Percentiles rank a stretch among this genome's conserved stretches.
These are phyloP conservation scores for Phymorhynchus buccinoides DNA, from an alignment of 1,140 invertebrate genomes.

Conservation along the genomic window DNA sequence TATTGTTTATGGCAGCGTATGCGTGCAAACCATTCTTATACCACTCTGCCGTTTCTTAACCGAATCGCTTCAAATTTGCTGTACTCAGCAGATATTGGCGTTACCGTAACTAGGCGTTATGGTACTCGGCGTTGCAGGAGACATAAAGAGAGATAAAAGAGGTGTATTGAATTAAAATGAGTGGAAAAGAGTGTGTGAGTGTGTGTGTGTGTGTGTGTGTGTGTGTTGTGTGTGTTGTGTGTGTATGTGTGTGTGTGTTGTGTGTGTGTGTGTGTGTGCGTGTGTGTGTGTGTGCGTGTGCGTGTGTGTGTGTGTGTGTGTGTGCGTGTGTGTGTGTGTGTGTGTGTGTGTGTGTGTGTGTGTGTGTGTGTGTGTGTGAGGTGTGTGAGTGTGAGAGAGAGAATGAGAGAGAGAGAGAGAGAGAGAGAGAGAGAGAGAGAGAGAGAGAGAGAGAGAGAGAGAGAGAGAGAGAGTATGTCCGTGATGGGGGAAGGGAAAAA, in stretches of 20 bases:
- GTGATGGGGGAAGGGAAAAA: too few relatives aligned
- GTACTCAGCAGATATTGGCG: too few relatives aligned
- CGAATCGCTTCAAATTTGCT: too few relatives aligned
- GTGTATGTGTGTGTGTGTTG: neutral
- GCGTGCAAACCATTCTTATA: too few relatives aligned
- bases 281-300: conserved; percentile 1
- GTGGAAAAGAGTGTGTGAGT: neutral
- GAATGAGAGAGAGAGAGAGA: neutral
- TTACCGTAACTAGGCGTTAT: too few relatives aligned
- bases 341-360: conserved; percentile 17
- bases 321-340: conserved; percentile 20
- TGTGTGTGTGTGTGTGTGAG: neutral
- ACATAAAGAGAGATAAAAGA: neutral
- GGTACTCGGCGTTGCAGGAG: neutral
- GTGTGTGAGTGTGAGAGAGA: neutral
- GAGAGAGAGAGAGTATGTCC: neutral
- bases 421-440: neutral
- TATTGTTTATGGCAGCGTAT: too few relatives aligned
- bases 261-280: neutral
- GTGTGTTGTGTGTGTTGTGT: neutral
- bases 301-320: conserved; percentile 3
- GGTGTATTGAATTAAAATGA: neutral
- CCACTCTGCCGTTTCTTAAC: too few relatives aligned
- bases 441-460: too few relatives aligned
- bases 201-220: conserved; percentile 8